Evolutionary conservation across 1,140 invertebrate genomes (phyloP).

Genomic region (Lordiphosa mommai): DNA sequence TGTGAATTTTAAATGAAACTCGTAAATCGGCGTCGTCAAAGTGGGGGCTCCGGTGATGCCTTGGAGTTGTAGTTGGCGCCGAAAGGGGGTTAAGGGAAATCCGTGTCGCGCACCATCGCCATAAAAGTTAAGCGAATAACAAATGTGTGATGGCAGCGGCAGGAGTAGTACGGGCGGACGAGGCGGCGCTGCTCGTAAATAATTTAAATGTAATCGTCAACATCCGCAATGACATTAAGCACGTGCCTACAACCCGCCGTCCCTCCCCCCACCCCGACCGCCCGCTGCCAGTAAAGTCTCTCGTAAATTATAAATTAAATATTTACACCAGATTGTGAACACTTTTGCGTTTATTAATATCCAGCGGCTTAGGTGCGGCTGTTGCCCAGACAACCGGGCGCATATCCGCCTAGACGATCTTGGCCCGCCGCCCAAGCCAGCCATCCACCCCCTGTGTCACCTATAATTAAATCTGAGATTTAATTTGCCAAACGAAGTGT

Average conservation of each 20-base stretch:
- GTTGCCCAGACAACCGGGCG: conserved; percentile 27
- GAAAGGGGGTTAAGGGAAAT: conserved; percentile 37
- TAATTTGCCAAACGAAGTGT: conserved; percentile 47
- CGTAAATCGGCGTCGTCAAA: conserved; percentile 51
- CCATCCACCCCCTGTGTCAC: neutral
- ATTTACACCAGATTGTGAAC: conserved; percentile 65
- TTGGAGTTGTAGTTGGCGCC: conserved; percentile 24
- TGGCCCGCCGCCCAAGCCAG: neutral
- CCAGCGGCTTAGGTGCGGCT: conserved; percentile 53
- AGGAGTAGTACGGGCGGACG: neutral
- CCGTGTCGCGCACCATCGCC: conserved; percentile 45
- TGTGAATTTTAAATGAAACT: conserved; percentile 59
- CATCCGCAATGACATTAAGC: conserved; percentile 69
- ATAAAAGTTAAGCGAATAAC: conserved; percentile 74
- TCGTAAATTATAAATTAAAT: conserved; percentile 73
- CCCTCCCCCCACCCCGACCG: neutral
- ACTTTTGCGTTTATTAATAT: conserved; percentile 64
- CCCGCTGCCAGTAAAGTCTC: conserved; percentile 34
- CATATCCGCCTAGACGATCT: conserved; percentile 3
- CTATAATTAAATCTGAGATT: conserved; percentile 55
- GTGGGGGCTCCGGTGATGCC: conserved; percentile 24
- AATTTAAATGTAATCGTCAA: conserved; percentile 74
- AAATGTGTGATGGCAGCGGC: conserved; percentile 53
- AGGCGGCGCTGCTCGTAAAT: conserved; percentile 48
- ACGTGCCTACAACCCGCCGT: conserved; percentile 43